A percentile compares a stretch with the other conserved stretches of the same genome.
Evolutionary conservation across 2,888 invertebrate species (phyloP).

Genomic region (Spatulosminthurus flaviceps): DNA sequence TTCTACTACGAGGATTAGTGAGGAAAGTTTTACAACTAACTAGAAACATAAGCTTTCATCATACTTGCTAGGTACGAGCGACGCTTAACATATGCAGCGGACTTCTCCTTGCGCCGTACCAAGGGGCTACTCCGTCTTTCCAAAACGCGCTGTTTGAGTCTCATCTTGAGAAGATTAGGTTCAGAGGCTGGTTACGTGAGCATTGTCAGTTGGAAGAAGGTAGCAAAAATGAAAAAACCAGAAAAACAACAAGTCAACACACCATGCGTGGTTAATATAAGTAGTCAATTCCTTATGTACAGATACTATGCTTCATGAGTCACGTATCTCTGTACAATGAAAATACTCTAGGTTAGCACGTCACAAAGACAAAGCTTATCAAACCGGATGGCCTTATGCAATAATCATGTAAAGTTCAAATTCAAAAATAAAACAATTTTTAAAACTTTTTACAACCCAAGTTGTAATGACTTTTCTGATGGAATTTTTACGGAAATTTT

Average conservation of each 20-base stretch:
- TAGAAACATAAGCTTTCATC: conserved; percentile 63
- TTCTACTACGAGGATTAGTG: background rate
- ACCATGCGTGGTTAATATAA: background rate
- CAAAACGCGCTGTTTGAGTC: conserved; percentile 93
- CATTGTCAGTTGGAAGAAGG: conserved; percentile 1
- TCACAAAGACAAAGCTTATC: too few relatives aligned
- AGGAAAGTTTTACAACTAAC: conserved; percentile 27
- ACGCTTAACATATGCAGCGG: conserved; percentile 77
- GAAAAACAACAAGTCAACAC: conserved; percentile 20
- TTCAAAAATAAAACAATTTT: too few relatives aligned
- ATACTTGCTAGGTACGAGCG: conserved; percentile 74
- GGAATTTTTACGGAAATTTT: too few relatives aligned
- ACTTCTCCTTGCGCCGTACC: conserved; percentile 80
- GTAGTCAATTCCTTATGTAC: too few relatives aligned
- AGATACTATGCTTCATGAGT: too few relatives aligned
- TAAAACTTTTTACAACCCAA: too few relatives aligned
- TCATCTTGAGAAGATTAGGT: conserved; percentile 94
- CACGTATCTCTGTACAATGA: too few relatives aligned
- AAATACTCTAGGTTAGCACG: too few relatives aligned
- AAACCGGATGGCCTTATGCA: too few relatives aligned
- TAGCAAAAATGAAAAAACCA: background rate
- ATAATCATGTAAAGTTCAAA: too few relatives aligned
- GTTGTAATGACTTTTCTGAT: too few relatives aligned
- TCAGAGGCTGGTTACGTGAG: conserved; percentile 82
- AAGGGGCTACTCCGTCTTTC: conserved; percentile 94